phyloP scores from a whole-genome alignment of 53 echinoderm and acorn worm species.

The Luidia sarsii region DNA sequence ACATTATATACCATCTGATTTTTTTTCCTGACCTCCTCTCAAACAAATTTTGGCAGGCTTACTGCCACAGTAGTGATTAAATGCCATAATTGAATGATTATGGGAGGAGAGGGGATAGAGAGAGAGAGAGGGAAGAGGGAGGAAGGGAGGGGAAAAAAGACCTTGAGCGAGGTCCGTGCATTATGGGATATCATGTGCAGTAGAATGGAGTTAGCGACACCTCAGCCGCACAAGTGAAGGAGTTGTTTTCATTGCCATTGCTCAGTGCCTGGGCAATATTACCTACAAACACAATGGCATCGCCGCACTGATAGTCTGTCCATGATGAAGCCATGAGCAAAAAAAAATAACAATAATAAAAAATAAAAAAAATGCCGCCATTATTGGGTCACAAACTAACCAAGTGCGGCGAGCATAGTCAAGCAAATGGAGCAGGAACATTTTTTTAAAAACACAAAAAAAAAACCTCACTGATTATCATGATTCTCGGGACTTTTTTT shows the following conservation, averaged over 20 bases:
- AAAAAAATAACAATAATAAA: too few species aligned
- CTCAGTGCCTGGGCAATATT: constrained; percentile 31
- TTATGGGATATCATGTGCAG: background rate
- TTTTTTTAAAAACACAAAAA: constrained; percentile 2
- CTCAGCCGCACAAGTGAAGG: too few species aligned
- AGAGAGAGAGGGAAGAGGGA: too few species aligned
- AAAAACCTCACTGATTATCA: constrained; percentile 45
- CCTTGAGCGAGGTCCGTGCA: background rate
- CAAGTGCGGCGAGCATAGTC: background rate
- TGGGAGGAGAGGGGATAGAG: too few species aligned
- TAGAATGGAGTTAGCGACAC: too few species aligned
- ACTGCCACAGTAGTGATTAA: too few species aligned
- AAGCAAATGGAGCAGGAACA: background rate
- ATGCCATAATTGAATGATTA: too few species aligned
- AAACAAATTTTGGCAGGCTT: too few species aligned
- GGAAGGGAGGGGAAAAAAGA: background rate
- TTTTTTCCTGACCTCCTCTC: too few species aligned
- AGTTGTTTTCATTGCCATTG: constrained; percentile 3
- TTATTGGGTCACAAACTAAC: constrained; percentile 45
- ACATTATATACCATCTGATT: too few species aligned
- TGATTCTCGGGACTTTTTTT: constrained; percentile 48
- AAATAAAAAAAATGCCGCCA: too few species aligned
- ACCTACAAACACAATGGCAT: constrained; percentile 26
- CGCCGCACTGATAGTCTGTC: background rate
- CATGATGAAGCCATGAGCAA: constrained; percentile 14